These are phyloP conservation scores for Stichopus horrens DNA, from an alignment of 53 echinoderm and acorn worm species.

Conservation along the genomic window DNA sequence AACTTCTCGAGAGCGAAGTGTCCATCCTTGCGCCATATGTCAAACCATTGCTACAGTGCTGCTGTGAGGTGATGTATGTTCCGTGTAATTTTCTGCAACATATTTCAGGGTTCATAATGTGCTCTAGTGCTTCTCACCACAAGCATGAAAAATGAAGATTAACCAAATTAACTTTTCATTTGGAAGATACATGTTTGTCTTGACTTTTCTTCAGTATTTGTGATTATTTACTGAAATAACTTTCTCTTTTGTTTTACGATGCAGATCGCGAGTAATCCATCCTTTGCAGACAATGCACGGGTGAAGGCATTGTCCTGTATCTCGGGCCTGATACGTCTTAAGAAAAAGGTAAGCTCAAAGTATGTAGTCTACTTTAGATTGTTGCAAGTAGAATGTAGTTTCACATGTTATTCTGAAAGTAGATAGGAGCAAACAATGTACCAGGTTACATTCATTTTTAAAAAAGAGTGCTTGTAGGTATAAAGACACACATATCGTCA, in stretches of 20 bases:
- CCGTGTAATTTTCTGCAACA: too few relatives aligned
- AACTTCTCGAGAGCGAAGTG: constrained; percentile 90
- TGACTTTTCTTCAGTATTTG: background rate
- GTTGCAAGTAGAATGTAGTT: background rate
- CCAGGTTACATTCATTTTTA: too few relatives aligned
- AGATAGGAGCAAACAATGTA: too few relatives aligned
- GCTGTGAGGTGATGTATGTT: constrained; percentile 67
- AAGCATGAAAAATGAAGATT: too few relatives aligned
- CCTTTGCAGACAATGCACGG: constrained; percentile 85
- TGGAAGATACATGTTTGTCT: too few relatives aligned
- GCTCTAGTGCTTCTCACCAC: too few relatives aligned
- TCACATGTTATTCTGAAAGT: background rate
- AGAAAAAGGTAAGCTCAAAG: constrained; percentile 76
- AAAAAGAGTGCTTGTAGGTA: too few relatives aligned
- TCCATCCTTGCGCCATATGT: constrained; percentile 91
- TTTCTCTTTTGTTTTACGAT: background rate
- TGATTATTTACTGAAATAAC: background rate
- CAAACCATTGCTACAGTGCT: constrained; percentile 82
- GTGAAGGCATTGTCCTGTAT: constrained; percentile 94
- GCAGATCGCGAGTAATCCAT: constrained; percentile 82
- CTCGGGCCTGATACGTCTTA: constrained; percentile 82
- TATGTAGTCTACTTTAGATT: background rate
- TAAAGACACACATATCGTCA: too few relatives aligned
- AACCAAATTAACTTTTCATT: too few relatives aligned
- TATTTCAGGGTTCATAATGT: too few relatives aligned